Conservation (phyloP, 1,140 invertebrate species). For the Drosophila pectinifera region DNA sequence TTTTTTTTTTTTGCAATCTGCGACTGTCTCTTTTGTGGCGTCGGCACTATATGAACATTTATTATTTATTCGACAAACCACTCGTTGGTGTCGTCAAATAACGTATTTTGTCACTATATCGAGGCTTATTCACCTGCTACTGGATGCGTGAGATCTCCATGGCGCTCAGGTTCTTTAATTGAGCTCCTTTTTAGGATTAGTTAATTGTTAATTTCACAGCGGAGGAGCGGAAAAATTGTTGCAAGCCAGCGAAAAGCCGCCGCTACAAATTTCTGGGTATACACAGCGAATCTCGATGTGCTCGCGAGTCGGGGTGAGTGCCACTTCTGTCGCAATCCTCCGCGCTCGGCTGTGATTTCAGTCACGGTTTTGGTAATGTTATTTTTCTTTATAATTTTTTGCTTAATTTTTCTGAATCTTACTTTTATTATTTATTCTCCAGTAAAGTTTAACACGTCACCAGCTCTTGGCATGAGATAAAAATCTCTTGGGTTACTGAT, state of each 20-base stretch:
- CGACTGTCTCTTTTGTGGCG: constrained; percentile 32
- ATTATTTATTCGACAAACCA: constrained; percentile 31
- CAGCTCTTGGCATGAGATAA: no score
- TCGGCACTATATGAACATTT: constrained; percentile 37
- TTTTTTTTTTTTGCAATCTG: constrained; percentile 48
- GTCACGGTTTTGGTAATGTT: constrained; percentile 5
- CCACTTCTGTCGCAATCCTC: neutral
- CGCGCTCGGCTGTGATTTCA: neutral
- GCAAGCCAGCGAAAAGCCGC: constrained; percentile 30
- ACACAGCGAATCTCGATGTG: constrained; percentile 17
- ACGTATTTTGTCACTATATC: no score
- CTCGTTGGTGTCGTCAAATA: neutral
- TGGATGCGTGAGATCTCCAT: constrained; percentile 6
- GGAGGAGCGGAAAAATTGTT: constrained; percentile 18
- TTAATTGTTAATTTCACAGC: constrained; percentile 19
- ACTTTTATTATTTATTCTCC: no score
- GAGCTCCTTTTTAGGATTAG: neutral
- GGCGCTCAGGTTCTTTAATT: neutral
- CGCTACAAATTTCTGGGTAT: constrained; percentile 31
- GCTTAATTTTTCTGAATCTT: no score
- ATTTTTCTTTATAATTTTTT: neutral
- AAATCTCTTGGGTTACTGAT: no score
- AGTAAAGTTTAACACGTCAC: no score
- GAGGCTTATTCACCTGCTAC: constrained; percentile 21
- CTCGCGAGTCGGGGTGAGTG: neutral